Conservation (phyloP, 2,888 invertebrate species). For the Fragum whitleyi region DNA sequence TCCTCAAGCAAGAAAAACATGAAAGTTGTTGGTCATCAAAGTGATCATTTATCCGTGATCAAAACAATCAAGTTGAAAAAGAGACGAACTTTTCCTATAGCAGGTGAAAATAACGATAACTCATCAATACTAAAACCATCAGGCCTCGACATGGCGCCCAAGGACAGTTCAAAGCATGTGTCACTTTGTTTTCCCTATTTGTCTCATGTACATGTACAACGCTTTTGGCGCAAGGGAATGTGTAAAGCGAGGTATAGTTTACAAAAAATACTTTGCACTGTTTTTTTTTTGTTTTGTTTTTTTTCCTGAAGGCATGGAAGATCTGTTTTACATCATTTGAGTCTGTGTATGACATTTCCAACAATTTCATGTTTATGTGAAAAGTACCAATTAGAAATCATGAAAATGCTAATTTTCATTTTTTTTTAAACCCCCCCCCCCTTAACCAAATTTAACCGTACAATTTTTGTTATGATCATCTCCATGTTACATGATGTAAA, state of each 20-base stretch:
- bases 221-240: neutral
- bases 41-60: slow-evolving; percentile 17
- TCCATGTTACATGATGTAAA: too few relatives aligned
- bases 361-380: too few relatives aligned
- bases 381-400: too few relatives aligned
- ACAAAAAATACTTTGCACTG: neutral
- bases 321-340: too few relatives aligned
- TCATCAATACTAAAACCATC: neutral
- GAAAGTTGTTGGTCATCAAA: slow-evolving; percentile 17
- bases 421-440: too few relatives aligned
- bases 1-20: slow-evolving; percentile 8
- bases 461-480: too few relatives aligned
- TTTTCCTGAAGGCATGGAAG: too few relatives aligned
- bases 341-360: too few relatives aligned
- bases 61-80: slow-evolving; percentile 23
- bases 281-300: neutral
- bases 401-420: too few relatives aligned
- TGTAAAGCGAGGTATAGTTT: neutral
- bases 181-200: neutral
- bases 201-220: neutral
- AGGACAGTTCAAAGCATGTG: too few relatives aligned
- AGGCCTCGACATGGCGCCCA: neutral
- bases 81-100: neutral
- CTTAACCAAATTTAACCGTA: too few relatives aligned
- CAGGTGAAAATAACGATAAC: slow-evolving; percentile 15